Conservation (phyloP, 2,113 vertebrate species). For the Jaculus jaculus region DNA sequence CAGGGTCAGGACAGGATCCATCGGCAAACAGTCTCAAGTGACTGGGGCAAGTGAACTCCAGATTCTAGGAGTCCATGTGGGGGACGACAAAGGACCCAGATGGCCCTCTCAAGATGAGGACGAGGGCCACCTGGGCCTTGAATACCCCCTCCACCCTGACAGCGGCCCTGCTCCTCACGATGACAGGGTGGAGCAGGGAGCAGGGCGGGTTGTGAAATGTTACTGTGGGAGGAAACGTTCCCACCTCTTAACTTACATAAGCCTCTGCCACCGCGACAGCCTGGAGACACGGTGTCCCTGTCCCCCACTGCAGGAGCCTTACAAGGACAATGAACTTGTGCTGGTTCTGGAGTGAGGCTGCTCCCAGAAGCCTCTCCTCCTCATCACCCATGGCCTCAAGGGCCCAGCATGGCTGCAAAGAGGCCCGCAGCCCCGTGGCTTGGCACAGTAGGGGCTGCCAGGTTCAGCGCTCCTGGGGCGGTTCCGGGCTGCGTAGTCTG, state of each 20-base stretch:
- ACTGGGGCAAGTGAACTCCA: not conserved
- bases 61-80: not conserved
- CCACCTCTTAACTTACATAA: not conserved
- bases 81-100: not conserved
- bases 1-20: too few relatives aligned
- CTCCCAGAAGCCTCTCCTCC: not conserved
- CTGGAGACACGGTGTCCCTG: not conserved
- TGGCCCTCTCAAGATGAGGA: not conserved
- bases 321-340: not conserved
- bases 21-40: not conserved
- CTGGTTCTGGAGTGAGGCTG: not conserved
- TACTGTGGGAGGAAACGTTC: not conserved
- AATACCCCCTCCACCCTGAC: not conserved
- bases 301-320: not conserved
- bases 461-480: fast-evolving
- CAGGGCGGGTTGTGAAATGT: not conserved
- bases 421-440: not conserved
- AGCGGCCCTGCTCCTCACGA: not conserved
- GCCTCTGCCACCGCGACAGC: not conserved
- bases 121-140: not conserved
- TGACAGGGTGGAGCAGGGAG: not conserved
- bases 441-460: not conserved
- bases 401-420: not conserved
- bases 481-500: fast-evolving
- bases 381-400: not conserved